Base-by-base conservation (phyloP, 2,888 invertebrate genomes). In the Chironomus riparius region DNA sequence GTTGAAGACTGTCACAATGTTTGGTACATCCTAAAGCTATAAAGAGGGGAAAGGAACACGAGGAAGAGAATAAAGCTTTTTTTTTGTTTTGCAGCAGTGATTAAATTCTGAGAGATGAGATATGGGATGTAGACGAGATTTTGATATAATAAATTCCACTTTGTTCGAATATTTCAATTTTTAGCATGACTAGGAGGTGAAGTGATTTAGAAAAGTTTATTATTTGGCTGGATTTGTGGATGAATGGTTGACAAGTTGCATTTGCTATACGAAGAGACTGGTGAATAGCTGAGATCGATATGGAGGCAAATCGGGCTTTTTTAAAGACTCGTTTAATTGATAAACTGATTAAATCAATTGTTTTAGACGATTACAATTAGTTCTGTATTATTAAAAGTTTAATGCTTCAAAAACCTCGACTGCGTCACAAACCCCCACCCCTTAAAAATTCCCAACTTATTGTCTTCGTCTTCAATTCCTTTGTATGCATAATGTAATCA, bases 41-140 rank as follows among this genome's bases (percentile, higher is more conserved):
- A 56, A 47, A 47, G 18, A 21, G 10, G 38, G 10, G 5, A 28
- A 28, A 28, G 28, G 5, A 38, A 38, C 15, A 56, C 15, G n/a
- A 70, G 18, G 47, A 18, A 18, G 15, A 47, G 18, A 38, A 18
- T 12, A n/a, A 21, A n/a, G 10, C 68, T 68, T 56, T 24, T 24
- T 12, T 68, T 24, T 68, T 68, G 28, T 24, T 24, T 24, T 12
- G 47, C 13, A 70, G 21, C 47, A 70, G 18, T 70, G 70, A 70
- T 70, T 70, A 70, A 70, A 70, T 70, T 70, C 47, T 28, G 10
- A 70, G 70, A 12, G 47, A 70, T n/a, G 18, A 70, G 68, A 68
- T 38, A 68, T 47, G 70, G 38, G 38, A 70, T 18, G 47, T 47
- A 47, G 47, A 70, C 47, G 70, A 70, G 70, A 47, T 48, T 70